Evolutionary conservation across 2,113 vertebrate species (phyloP).

Genomic region (Tachysurus vachellii): DNA sequence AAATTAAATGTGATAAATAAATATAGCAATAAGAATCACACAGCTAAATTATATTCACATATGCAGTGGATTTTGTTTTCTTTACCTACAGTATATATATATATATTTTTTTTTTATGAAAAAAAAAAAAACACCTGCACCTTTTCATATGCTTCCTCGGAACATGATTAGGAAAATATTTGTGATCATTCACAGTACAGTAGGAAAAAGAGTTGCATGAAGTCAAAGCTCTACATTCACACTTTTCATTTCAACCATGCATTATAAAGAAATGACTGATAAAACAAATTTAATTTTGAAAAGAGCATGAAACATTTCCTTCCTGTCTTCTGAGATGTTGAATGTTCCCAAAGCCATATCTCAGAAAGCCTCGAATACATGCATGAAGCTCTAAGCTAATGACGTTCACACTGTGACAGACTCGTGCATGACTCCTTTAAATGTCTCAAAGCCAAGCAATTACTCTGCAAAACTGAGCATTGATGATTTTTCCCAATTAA

Average conservation of each 20-base stretch:
- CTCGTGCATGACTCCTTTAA: conserved; percentile 30
- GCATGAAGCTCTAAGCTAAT: conserved; percentile 35
- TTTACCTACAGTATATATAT: not conserved
- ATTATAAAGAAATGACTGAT: not conserved
- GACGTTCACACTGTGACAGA: conserved; percentile 19
- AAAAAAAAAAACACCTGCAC: conserved; percentile 30
- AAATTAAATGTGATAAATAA: not conserved
- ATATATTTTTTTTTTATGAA: too few relatives aligned
- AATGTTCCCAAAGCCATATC: not conserved
- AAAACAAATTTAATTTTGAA: conserved; percentile 2
- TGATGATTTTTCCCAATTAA: conserved; percentile 54
- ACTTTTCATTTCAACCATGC: conserved; percentile 11
- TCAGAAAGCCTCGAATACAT: conserved; percentile 17
- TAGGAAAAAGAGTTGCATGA: not conserved
- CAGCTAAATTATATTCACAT: not conserved
- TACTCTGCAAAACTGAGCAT: conserved; percentile 42
- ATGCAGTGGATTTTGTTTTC: not conserved
- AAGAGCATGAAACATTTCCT: conserved; percentile 34
- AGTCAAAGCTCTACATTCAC: not conserved
- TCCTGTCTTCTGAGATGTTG: conserved; percentile 40
- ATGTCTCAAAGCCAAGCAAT: conserved; percentile 39
- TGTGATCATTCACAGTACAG: conserved; percentile 18
- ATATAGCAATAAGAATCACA: not conserved
- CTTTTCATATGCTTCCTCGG: conserved; percentile 22
- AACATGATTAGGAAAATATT: conserved; percentile 15